Evolutionary conservation across 2,888 invertebrate genomes (phyloP).

Genomic region (Pilophorus perplexus): DNA sequence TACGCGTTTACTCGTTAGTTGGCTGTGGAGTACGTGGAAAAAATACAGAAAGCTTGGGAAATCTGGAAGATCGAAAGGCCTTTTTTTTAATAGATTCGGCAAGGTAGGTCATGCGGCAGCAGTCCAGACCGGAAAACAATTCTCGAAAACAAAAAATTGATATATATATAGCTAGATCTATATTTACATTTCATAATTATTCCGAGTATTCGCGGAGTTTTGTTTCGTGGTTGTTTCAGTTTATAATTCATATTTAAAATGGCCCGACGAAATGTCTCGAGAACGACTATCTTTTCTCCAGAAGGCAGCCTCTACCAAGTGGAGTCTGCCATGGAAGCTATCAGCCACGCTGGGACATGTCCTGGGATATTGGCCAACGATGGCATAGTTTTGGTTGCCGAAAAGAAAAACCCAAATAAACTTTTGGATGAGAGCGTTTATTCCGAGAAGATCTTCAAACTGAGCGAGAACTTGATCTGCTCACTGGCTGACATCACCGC

Average conservation of each 20-base stretch:
- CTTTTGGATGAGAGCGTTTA: constrained; percentile 94
- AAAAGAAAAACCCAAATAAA: constrained; percentile 95
- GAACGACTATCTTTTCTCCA: constrained; percentile 99
- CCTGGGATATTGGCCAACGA: constrained; percentile 91
- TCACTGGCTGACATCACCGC: constrained; percentile 98
- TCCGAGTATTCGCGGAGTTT: background rate
- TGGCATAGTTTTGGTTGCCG: constrained; percentile 91
- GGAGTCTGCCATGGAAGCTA: constrained; percentile 99
- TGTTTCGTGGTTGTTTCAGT: background rate
- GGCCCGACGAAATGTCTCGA: constrained; percentile 99
- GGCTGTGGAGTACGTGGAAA: no score
- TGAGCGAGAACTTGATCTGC: constrained; percentile 97
- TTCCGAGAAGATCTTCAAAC: constrained; percentile 97
- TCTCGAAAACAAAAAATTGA: no score
- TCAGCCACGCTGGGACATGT: constrained; percentile 98
- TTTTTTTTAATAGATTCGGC: no score
- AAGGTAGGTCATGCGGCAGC: no score
- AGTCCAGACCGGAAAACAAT: no score
- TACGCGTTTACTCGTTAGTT: no score
- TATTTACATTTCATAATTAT: no score
- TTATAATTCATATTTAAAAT: constrained; percentile 2
- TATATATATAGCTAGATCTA: background rate
- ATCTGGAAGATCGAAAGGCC: no score
- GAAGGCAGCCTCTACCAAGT: constrained; percentile 80
- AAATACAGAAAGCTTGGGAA: no score